These are phyloP conservation scores for Pseudomyrmex concolor DNA, from an alignment of 1,140 invertebrate species.

Conservation along the genomic window DNA sequence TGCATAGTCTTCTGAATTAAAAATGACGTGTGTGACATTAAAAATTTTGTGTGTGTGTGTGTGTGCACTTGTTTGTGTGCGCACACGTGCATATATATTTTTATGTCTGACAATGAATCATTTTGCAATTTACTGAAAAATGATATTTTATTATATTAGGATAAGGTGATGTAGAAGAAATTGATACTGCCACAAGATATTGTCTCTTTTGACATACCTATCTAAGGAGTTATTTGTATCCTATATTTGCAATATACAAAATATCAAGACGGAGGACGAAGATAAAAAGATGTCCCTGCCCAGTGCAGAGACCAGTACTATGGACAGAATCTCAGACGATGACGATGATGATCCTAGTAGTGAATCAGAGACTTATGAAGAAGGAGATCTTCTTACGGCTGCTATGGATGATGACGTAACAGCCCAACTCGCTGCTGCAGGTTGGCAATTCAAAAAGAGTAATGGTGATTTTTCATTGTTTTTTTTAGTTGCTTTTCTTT, in stretches of 20 bases:
- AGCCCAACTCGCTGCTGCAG: constrained; percentile 97
- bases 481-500: constrained; percentile 83
- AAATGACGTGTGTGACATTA: too few species aligned
- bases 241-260: constrained; percentile 58
- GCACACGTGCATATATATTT: too few species aligned
- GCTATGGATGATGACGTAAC: constrained; percentile 97
- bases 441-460: constrained; percentile 87
- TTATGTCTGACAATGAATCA: too few species aligned
- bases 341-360: constrained; percentile 92
- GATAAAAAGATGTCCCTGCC: constrained; percentile 78
- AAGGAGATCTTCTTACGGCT: constrained; percentile 90
- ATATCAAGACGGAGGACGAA: constrained; percentile 60
- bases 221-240: constrained; percentile 26
- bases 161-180: constrained; percentile 75
- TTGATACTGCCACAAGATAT: constrained; percentile 16
- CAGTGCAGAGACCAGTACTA: constrained; percentile 76
- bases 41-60: too few species aligned
- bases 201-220: constrained; percentile 32
- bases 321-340: constrained; percentile 88
- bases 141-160: constrained; percentile 45
- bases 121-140: too few species aligned
- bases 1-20: too few species aligned
- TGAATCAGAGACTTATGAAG: constrained; percentile 90
- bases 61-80: too few species aligned
- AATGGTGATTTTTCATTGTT: constrained; percentile 86